Evolutionary conservation across 2,113 vertebrate species (phyloP).

Genomic region (Petromus typicus): DNA sequence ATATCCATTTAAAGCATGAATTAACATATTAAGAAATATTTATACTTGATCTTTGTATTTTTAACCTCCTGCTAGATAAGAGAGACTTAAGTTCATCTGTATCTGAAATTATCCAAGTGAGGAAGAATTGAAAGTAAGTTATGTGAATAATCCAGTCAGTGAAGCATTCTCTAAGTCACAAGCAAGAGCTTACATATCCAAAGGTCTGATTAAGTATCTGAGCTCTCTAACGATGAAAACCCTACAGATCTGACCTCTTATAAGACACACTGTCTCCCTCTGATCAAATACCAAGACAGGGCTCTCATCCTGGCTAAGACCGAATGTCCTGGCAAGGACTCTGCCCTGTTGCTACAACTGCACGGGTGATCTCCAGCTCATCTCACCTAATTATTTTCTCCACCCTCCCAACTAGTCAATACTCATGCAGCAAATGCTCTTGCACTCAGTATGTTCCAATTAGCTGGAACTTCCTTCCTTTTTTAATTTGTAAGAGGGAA

Average conservation of each 20-base stretch:
- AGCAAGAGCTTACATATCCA: neutral
- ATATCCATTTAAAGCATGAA: neutral
- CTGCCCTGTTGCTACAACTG: neutral
- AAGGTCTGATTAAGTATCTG: neutral
- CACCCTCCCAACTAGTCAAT: neutral
- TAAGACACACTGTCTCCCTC: neutral
- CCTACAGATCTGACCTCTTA: neutral
- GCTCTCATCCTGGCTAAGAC: neutral
- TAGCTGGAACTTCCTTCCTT: neutral
- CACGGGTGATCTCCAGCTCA: neutral
- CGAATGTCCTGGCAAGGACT: neutral
- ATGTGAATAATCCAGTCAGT: neutral
- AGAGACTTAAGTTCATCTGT: neutral
- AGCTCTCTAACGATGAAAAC: neutral
- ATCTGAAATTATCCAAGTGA: neutral
- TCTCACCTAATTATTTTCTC: neutral
- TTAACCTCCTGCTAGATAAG: neutral
- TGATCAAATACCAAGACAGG: neutral
- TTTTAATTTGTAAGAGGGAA: neutral
- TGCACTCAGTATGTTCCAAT: neutral
- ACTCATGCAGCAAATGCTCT: neutral
- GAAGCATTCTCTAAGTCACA: neutral
- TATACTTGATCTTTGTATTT: neutral
- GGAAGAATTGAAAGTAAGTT: neutral
- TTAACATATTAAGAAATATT: neutral